Conservation (phyloP, 2,113 vertebrate species). For the Takifugu bimaculatus region DNA sequence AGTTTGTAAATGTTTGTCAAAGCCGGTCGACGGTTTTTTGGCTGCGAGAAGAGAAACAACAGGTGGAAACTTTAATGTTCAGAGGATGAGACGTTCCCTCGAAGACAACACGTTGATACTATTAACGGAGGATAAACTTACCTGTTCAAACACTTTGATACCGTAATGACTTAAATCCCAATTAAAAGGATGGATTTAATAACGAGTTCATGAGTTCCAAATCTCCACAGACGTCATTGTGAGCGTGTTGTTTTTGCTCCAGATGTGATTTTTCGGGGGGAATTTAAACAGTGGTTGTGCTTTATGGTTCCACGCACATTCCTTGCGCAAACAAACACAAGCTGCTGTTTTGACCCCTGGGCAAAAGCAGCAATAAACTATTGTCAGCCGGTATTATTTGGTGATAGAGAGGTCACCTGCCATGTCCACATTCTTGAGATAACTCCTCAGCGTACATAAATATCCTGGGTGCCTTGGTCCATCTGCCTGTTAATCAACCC, state of each 20-base stretch:
- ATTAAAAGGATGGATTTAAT: no score
- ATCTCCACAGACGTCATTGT: no score
- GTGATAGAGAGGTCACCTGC: constrained; percentile 66
- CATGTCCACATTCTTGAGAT: constrained; percentile 64
- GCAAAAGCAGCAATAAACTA: constrained; percentile 52
- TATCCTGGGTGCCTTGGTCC: constrained; percentile 49
- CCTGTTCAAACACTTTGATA: no score
- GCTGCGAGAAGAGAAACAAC: no score
- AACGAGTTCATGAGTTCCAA: no score
- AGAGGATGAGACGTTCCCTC: no score
- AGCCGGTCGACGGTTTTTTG: no score
- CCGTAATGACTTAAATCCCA: no score
- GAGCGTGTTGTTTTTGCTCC: constrained; percentile 4
- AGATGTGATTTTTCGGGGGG: constrained; percentile 22
- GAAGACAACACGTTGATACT: no score
- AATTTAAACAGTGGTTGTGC: constrained; percentile 42
- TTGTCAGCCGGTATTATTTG: constrained; percentile 47
- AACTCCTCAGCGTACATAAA: constrained; percentile 52
- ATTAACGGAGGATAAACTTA: no score
- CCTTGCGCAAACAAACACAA: constrained; percentile 48
- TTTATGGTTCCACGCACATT: constrained; percentile 45
- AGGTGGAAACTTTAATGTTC: no score
- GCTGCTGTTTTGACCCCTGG: constrained; percentile 26
- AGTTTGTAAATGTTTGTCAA: no score
- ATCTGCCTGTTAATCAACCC: constrained; percentile 32